Evolutionary conservation across 2,888 invertebrate genomes (phyloP).

Genomic region (Plutella xylostella): DNA sequence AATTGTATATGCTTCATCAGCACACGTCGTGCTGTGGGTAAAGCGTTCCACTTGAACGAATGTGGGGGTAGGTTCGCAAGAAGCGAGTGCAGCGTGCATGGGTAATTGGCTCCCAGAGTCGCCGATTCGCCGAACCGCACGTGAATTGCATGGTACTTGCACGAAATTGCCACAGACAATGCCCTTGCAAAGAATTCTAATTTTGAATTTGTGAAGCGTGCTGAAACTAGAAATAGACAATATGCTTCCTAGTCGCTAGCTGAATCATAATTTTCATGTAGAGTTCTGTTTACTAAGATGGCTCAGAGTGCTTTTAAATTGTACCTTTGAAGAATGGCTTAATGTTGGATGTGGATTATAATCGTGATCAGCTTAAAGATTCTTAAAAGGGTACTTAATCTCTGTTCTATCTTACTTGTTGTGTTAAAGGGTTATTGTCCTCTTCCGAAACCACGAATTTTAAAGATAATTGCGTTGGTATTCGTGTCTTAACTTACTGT

Average conservation of each 20-base stretch:
- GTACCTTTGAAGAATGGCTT: neutral
- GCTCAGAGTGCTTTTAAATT: too few relatives aligned
- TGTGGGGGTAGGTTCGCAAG: slow-evolving; percentile 36
- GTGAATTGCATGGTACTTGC: slow-evolving; percentile 2
- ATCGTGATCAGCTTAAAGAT: neutral
- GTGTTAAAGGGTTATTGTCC: neutral
- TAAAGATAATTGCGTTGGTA: too few relatives aligned
- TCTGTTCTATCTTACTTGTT: neutral
- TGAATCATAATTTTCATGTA: too few relatives aligned
- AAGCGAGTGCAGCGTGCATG: slow-evolving; percentile 25
- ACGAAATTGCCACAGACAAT: neutral
- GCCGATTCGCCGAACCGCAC: slow-evolving; percentile 3
- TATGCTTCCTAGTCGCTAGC: too few relatives aligned
- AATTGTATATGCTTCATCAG: slow-evolving; percentile 34
- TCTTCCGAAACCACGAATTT: neutral
- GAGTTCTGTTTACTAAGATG: too few relatives aligned
- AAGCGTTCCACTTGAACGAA: slow-evolving; percentile 42
- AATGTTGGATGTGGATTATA: neutral
- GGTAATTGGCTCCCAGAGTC: slow-evolving; percentile 33
- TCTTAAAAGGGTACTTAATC: neutral
- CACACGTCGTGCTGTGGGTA: slow-evolving; percentile 36
- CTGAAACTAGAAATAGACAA: too few relatives aligned
- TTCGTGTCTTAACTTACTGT: too few relatives aligned
- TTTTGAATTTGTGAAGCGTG: neutral
- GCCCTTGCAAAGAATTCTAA: neutral